Conservation (phyloP, 2,797 vertebrate genomes). For the Choloepus didactylus region DNA sequence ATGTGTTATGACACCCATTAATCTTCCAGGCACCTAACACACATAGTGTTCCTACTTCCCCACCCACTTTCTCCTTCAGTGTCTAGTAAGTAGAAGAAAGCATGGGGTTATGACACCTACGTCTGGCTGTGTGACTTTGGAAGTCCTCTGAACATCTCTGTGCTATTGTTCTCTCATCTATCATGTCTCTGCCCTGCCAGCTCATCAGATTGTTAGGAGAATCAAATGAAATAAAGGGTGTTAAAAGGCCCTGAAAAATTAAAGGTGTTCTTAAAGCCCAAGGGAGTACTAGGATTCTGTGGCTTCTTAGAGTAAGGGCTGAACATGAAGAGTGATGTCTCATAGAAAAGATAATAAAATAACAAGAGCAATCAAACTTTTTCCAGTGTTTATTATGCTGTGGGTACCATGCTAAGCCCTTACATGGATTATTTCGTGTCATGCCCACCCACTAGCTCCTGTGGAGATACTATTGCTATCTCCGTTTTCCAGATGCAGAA, state of each 20-base stretch:
- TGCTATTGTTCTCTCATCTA: neutral
- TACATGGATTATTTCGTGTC: neutral
- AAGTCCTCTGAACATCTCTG: neutral
- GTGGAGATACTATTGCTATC: neutral
- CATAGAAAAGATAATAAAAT: slow-evolving; percentile 21
- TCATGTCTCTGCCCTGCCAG: neutral
- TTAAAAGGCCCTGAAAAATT: slow-evolving; percentile 67
- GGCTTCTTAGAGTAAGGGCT: neutral
- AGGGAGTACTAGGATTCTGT: neutral
- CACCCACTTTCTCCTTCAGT: neutral
- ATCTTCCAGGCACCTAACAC: neutral
- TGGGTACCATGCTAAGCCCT: neutral
- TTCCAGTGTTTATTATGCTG: neutral
- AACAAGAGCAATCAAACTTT: neutral
- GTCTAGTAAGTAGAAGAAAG: neutral
- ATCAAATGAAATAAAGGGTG: slow-evolving; percentile 45
- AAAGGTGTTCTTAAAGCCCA: slow-evolving; percentile 43
- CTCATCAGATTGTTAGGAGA: slow-evolving; percentile 13
- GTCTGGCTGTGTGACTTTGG: neutral
- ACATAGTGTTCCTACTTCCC: neutral
- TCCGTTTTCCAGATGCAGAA: slow-evolving; percentile 38
- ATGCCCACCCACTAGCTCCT: neutral
- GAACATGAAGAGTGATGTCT: neutral
- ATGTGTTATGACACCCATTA: slow-evolving; percentile 17
- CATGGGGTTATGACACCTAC: neutral